Base-by-base conservation (phyloP, 2,113 vertebrate species). In the Coptodon rendalli region DNA sequence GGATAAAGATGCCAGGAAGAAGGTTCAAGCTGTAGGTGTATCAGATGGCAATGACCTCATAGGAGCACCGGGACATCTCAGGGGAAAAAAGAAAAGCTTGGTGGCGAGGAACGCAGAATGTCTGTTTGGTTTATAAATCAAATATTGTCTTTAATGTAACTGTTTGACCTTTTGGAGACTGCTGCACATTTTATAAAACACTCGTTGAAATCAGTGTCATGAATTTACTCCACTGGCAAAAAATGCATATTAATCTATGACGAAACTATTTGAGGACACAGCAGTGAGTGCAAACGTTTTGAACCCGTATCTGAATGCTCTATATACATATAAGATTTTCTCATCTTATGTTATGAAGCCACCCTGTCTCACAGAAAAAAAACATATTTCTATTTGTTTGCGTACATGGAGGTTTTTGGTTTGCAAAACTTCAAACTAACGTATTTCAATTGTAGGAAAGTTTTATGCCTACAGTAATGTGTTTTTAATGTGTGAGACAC, bases 1-100 rank as follows among this genome's bases (percentile, higher is more conserved):
- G 94, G 93, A 96, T 86, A 84, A 92, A 94, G 86, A 92, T 54
- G 81, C 57, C 85, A 73, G 68, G 84, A 27, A 73, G 71, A 84
- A 50, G 84, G 82, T 85, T 89, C 16, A 7, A 73, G 81, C 87
- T 38, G 81, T 61, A 90, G 87, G 89, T 89, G 89, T 95, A 95
- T 96, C 91, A 7, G 71, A 92, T 94, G 87, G 90, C 92, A 81
- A 54, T 31, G 66, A 76, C 52, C 53, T 17, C 27, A 53, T 24
- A 89, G 91, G 94, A 93, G 71, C 89, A 93, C 63, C 53, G 38
- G 78, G 85, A 87, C 83, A 66, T 89, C 86, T 88, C 85, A 91
- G 76, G 81, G 43, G 81, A 40, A 31, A 63, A 16, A 57, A 13
- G 43, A 36, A 16, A 27, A 19, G 73, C 53, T 36, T 17, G 52